A percentile compares a stretch with the other conserved stretches of the same genome.
Evolutionary conservation across 2,888 invertebrate genomes (phyloP).

Genomic region (Phragmatobia fuliginosa): DNA sequence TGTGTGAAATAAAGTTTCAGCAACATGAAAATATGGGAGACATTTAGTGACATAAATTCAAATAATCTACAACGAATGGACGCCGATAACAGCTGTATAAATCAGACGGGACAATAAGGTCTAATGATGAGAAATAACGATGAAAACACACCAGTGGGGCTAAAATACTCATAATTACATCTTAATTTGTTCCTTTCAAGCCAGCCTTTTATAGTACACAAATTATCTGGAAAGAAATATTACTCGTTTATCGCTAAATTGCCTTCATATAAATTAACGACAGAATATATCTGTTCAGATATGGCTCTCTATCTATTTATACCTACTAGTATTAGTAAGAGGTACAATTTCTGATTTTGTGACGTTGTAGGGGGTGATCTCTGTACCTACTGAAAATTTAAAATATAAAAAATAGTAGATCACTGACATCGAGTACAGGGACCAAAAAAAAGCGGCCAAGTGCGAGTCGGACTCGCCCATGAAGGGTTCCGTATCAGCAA

Average conservation of each 20-base stretch:
- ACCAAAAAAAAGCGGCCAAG: too few species aligned
- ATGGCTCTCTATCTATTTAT: not conserved
- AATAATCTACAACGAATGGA: slow-evolving; percentile 37
- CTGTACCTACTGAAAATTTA: too few species aligned
- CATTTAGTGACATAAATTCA: slow-evolving; percentile 20
- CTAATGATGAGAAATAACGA: slow-evolving; percentile 59
- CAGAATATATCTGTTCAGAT: not conserved
- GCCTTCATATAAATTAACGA: slow-evolving; percentile 54
- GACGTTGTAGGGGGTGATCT: too few species aligned
- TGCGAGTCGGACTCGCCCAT: too few species aligned
- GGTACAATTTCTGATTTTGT: too few species aligned
- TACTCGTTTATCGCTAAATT: slow-evolving; percentile 59
- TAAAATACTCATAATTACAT: slow-evolving; percentile 64
- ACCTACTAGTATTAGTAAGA: too few species aligned
- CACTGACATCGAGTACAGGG: too few species aligned
- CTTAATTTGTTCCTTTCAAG: slow-evolving; percentile 66
- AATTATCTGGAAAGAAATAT: slow-evolving; percentile 61
- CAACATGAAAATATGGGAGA: not conserved
- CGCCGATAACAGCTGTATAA: slow-evolving; percentile 43
- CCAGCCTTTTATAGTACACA: slow-evolving; percentile 52
- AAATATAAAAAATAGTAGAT: too few species aligned
- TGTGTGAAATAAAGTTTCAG: not conserved
- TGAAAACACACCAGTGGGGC: slow-evolving; percentile 35
- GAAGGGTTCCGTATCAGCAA: too few species aligned
- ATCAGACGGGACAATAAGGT: slow-evolving; percentile 55